Evolutionary conservation across 1,140 invertebrate genomes (phyloP).

Genomic region (Oryctes rhinoceros): DNA sequence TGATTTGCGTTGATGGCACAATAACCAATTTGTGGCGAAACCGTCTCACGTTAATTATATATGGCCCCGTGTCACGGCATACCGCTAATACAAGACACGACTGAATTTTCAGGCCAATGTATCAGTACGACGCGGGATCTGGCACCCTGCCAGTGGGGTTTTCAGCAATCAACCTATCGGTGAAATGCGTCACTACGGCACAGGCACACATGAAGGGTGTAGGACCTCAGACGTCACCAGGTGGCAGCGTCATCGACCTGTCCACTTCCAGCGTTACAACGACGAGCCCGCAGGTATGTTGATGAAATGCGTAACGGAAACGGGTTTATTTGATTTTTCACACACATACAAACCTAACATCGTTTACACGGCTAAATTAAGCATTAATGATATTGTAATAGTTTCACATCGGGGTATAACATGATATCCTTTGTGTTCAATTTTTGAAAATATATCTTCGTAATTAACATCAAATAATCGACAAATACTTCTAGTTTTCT

Average conservation of each 20-base stretch:
- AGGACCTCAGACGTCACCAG: slow-evolving; percentile 72
- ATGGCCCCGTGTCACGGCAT: slow-evolving; percentile 29
- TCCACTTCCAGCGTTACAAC: slow-evolving; percentile 85
- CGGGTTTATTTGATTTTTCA: background rate
- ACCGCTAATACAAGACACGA: slow-evolving; percentile 30
- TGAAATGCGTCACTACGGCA: slow-evolving; percentile 82
- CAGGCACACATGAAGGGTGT: slow-evolving; percentile 67
- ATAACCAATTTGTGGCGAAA: slow-evolving; percentile 32
- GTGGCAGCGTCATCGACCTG: slow-evolving; percentile 84
- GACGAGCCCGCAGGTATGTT: slow-evolving; percentile 79
- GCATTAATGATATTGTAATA: too few relatives aligned
- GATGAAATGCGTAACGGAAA: background rate
- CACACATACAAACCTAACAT: too few relatives aligned
- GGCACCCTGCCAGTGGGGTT: slow-evolving; percentile 71
- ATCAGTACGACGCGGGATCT: slow-evolving; percentile 76
- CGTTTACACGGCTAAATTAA: too few relatives aligned
- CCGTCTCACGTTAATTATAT: slow-evolving; percentile 30
- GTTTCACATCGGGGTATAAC: too few relatives aligned
- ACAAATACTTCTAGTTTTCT: background rate
- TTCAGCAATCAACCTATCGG: slow-evolving; percentile 85
- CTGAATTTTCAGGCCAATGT: slow-evolving; percentile 72
- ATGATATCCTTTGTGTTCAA: too few relatives aligned
- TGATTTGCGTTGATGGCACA: slow-evolving; percentile 35
- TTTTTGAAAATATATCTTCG: too few relatives aligned
- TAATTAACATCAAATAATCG: too few relatives aligned